A percentile compares a stretch with the other conserved stretches of the same genome.
phyloP scores from a whole-genome alignment of 2,888 invertebrate species.

The Macaria notata region DNA sequence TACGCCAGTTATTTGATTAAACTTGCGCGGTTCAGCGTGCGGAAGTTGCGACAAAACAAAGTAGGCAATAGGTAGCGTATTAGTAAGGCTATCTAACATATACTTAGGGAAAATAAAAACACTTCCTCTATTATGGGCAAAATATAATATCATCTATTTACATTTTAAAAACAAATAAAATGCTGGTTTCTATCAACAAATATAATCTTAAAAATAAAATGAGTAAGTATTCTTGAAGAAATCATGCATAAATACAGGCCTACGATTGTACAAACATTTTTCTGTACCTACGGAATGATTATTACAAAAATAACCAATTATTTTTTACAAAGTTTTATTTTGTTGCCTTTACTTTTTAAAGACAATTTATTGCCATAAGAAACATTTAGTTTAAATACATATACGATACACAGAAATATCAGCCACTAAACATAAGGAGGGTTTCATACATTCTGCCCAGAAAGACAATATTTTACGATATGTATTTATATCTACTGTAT shows the following conservation, averaged over 20 bases:
- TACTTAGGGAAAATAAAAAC: slow-evolving; percentile 37
- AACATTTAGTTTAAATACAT: slow-evolving; percentile 23
- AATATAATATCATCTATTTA: slow-evolving; percentile 81
- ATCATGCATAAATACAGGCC: slow-evolving; percentile 53
- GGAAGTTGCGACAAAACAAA: too few species aligned
- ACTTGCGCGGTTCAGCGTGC: too few species aligned
- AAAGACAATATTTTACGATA: slow-evolving; percentile 28
- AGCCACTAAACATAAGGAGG: slow-evolving; percentile 23
- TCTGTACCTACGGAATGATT: slow-evolving; percentile 59
- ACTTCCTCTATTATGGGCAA: slow-evolving; percentile 70
- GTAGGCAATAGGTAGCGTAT: too few species aligned
- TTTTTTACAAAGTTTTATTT: slow-evolving; percentile 24
- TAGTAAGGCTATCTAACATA: too few species aligned
- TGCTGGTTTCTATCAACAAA: slow-evolving; percentile 73
- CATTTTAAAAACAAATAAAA: slow-evolving; percentile 74
- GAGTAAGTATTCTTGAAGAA: slow-evolving; percentile 64
- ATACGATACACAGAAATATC: slow-evolving; percentile 29
- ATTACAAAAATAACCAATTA: slow-evolving; percentile 32
- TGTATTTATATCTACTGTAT: slow-evolving; percentile 28
- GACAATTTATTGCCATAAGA: slow-evolving; percentile 24
- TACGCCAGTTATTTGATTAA: too few species aligned
- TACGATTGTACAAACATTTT: slow-evolving; percentile 49
- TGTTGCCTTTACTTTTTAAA: slow-evolving; percentile 24
- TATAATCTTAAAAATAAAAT: slow-evolving; percentile 66
- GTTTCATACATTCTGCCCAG: slow-evolving; percentile 24